A percentile compares a stretch with the other conserved stretches of the same genome.
Conservation (phyloP, 2,797 vertebrate genomes). For the Myiotriccus ornatus region DNA sequence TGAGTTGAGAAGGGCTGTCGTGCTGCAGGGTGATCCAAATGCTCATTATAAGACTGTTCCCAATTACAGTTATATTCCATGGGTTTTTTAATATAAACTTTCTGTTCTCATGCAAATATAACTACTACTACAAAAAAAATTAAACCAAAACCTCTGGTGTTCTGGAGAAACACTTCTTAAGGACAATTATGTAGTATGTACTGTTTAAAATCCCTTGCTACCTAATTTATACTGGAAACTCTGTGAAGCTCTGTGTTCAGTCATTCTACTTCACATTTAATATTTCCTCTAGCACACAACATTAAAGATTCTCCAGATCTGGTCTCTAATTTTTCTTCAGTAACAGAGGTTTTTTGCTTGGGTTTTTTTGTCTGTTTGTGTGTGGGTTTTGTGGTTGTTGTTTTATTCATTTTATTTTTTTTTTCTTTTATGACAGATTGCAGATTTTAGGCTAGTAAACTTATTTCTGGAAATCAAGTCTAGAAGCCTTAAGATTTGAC, state of each 20-base stretch:
- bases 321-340: neutral
- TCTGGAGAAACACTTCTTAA: neutral
- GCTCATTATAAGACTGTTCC: neutral
- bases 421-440: neutral
- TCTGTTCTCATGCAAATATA: neutral
- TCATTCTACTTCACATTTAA: neutral
- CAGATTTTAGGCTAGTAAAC: constrained; percentile 15
- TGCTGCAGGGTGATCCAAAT: neutral
- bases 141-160: neutral
- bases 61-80: neutral
- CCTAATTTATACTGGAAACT: neutral
- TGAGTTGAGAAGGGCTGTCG: neutral
- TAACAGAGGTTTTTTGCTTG: neutral
- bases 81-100: neutral
- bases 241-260: neutral
- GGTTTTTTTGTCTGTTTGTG: neutral
- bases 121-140: neutral
- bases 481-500: neutral
- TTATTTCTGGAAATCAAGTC: neutral
- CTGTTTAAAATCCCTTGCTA: neutral
- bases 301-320: neutral
- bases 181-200: neutral
- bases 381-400: neutral
- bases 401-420: neutral
- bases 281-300: neutral